Percentiles rank a stretch among this genome's conserved stretches.
Evolutionary conservation across 1,140 invertebrate species (phyloP).

Genomic region (Thaumetopoea pityocampa): DNA sequence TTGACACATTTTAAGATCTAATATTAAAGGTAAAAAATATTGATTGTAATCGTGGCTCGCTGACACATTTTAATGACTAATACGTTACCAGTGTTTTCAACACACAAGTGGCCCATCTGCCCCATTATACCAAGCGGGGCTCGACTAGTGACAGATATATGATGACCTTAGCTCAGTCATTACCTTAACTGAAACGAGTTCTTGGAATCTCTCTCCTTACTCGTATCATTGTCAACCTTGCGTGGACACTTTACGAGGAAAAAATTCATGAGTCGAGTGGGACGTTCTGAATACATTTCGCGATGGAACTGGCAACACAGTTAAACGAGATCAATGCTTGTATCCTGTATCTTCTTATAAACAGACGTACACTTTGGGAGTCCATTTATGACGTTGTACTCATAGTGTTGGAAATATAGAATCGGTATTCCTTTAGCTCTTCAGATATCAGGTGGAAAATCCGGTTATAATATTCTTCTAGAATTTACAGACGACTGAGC

Average conservation of each 20-base stretch:
- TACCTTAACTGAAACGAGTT: conserved; percentile 17
- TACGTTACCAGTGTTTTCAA: too few species aligned
- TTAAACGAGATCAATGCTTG: conserved; percentile 9
- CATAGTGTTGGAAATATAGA: background rate
- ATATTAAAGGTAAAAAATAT: too few species aligned
- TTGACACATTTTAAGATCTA: too few species aligned
- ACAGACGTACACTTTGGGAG: background rate
- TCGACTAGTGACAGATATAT: conserved; percentile 17
- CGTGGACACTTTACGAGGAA: conserved; percentile 22
- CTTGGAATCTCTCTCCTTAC: conserved; percentile 17
- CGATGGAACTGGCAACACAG: conserved; percentile 14
- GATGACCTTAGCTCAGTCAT: conserved; percentile 22
- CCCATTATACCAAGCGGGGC: conserved; percentile 11
- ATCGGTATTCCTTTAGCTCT: too few species aligned
- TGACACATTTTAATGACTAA: too few species aligned
- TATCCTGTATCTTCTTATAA: conserved; percentile 4
- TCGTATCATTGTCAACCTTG: conserved; percentile 22
- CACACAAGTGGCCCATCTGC: conserved; percentile 10
- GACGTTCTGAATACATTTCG: conserved; percentile 17
- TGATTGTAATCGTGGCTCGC: too few species aligned
- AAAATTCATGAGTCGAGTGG: conserved; percentile 22
- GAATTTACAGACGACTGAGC: too few species aligned
- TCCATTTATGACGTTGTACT: background rate
- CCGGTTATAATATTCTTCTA: too few species aligned
- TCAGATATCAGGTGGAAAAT: too few species aligned